A percentile compares a stretch with the other conserved stretches of the same genome.
Evolutionary conservation across 1,140 invertebrate genomes (phyloP).

Genomic region (Calephelis virginiensis): DNA sequence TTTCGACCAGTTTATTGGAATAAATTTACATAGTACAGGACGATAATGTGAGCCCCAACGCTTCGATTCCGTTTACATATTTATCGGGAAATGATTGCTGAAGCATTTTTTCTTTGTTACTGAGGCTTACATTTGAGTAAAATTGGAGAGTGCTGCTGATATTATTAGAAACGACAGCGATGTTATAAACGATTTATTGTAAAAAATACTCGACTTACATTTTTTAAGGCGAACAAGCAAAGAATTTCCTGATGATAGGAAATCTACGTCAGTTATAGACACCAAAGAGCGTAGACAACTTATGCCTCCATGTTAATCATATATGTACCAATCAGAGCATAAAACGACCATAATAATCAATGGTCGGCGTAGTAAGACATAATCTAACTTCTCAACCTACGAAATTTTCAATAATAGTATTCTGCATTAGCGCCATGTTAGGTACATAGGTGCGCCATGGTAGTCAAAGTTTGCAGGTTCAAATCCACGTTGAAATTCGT

Average conservation of each 20-base stretch:
- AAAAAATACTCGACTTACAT: neutral
- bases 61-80: conserved; percentile 72
- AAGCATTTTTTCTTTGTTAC: conserved; percentile 44
- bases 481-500: too few species aligned
- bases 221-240: neutral
- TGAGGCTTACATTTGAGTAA: neutral
- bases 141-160: conserved; percentile 4
- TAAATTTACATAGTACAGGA: conserved; percentile 72
- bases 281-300: too few species aligned
- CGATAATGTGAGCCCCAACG: conserved; percentile 52
- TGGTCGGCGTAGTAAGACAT: too few species aligned
- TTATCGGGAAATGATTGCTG: conserved; percentile 63
- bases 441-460: too few species aligned
- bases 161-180: neutral
- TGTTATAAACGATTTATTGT: neutral
- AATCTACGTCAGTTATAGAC: too few species aligned
- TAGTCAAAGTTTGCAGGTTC: too few species aligned
- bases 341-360: too few species aligned
- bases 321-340: too few species aligned
- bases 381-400: too few species aligned
- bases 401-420: too few species aligned
- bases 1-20: conserved; percentile 67
- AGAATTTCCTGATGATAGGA: neutral
- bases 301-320: too few species aligned
- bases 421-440: too few species aligned